These are phyloP conservation scores for Chaenocephalus aceratus DNA, from an alignment of 2,113 vertebrate genomes.

Conservation along the genomic window DNA sequence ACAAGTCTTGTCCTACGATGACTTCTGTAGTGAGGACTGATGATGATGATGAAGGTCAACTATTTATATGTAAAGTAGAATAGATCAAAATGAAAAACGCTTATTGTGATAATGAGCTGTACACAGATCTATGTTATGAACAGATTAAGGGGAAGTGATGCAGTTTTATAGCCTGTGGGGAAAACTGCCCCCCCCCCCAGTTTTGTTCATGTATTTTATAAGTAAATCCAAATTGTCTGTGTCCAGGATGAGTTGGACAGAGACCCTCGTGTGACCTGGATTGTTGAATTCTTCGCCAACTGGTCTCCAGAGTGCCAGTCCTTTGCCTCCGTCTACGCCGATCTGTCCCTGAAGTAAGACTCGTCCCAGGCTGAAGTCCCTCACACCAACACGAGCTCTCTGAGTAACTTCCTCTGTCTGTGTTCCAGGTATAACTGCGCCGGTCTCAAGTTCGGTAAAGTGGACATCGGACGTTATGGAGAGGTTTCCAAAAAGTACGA, in stretches of 20 bases:
- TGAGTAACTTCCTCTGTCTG: background rate
- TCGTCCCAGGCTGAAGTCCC: fast-evolving
- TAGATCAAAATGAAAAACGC: too few relatives aligned
- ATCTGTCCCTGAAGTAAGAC: slow-evolving; percentile 94
- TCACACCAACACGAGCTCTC: too few relatives aligned
- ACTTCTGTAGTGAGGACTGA: too few relatives aligned
- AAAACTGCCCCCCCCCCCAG: too few relatives aligned
- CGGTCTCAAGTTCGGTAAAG: slow-evolving; percentile 94
- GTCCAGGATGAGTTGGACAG: slow-evolving; percentile 93
- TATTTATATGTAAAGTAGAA: too few relatives aligned
- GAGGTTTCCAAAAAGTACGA: slow-evolving; percentile 91
- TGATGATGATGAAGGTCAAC: too few relatives aligned
- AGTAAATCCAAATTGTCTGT: background rate
- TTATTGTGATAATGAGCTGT: too few relatives aligned
- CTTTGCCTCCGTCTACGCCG: slow-evolving; percentile 93
- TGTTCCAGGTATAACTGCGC: slow-evolving; percentile 90
- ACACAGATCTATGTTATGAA: too few relatives aligned
- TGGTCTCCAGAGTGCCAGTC: slow-evolving; percentile 98
- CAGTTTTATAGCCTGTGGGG: too few relatives aligned
- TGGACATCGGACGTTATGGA: slow-evolving; percentile 93
- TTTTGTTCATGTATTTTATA: too few relatives aligned
- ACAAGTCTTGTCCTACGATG: too few relatives aligned
- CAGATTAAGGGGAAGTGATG: too few relatives aligned
- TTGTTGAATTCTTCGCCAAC: slow-evolving; percentile 96
- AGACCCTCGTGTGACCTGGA: slow-evolving; percentile 91